A percentile compares a stretch with the other conserved stretches of the same genome.
Evolutionary conservation across 1,140 invertebrate genomes (phyloP).

Genomic region (Solen grandis): DNA sequence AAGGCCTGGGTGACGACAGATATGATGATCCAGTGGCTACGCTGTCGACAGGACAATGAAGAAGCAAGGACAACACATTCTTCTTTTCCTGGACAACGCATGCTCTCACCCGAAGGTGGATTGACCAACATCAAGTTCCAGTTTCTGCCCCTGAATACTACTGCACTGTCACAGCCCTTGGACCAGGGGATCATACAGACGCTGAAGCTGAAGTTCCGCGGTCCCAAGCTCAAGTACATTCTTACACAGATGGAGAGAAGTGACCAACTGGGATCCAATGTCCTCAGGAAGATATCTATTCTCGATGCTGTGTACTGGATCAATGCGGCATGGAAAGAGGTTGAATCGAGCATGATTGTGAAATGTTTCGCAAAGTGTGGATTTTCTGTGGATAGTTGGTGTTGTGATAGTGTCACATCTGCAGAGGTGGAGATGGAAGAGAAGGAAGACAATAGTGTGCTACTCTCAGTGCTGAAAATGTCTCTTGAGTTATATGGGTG

Average conservation of each 20-base stretch:
- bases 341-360: neutral
- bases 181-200: constrained; percentile 31
- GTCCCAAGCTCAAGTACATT: neutral
- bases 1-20: too few species aligned
- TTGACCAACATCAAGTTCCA: constrained; percentile 75
- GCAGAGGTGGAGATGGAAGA: too few species aligned
- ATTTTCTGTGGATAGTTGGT: too few species aligned
- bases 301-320: constrained; percentile 26
- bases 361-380: constrained; percentile 51
- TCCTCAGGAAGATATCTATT: constrained; percentile 1
- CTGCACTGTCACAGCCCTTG: constrained; percentile 18
- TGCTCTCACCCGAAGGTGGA: constrained; percentile 54
- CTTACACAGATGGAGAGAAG: neutral
- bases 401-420: too few species aligned
- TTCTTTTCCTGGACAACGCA: constrained; percentile 67
- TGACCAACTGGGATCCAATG: neutral
- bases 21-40: too few species aligned
- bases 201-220: constrained; percentile 3
- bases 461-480: too few species aligned
- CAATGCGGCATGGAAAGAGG: constrained; percentile 7
- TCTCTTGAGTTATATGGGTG: too few species aligned
- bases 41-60: constrained; percentile 57
- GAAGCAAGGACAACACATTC: constrained; percentile 50
- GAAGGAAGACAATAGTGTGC: too few species aligned
- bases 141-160: constrained; percentile 77